Evolutionary conservation across 2,888 invertebrate genomes (phyloP).

Genomic region (Agrotis clavis): DNA sequence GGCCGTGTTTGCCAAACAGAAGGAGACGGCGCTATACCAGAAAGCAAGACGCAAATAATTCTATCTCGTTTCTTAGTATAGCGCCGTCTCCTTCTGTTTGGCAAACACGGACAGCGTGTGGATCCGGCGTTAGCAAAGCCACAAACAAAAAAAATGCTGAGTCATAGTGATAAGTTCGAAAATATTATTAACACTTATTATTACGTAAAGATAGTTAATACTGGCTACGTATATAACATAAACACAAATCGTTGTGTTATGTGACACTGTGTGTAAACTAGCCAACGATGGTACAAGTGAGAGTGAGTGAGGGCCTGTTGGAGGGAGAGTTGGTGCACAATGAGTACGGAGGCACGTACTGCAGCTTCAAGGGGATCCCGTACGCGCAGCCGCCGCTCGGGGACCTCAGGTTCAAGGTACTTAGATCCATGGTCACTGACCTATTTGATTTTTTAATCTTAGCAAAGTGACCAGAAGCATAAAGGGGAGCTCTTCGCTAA

Average conservation of each 20-base stretch:
- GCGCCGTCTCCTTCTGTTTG: too few relatives aligned
- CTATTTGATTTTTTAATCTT: too few relatives aligned
- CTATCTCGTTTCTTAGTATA: too few relatives aligned
- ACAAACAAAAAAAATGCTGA: background rate
- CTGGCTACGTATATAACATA: background rate
- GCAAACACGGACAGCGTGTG: too few relatives aligned
- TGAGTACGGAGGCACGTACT: slow-evolving; percentile 66
- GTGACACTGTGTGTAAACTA: background rate
- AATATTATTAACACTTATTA: background rate
- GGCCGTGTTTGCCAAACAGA: too few relatives aligned
- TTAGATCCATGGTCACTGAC: background rate
- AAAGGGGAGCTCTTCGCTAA: too few relatives aligned
- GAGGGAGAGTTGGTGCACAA: slow-evolving; percentile 69
- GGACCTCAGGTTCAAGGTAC: slow-evolving; percentile 87
- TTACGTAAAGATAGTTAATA: background rate
- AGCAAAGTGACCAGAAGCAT: too few relatives aligned
- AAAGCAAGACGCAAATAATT: too few relatives aligned
- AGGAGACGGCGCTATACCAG: too few relatives aligned
- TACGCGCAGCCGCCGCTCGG: slow-evolving; percentile 87
- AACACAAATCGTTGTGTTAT: background rate
- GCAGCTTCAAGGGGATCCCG: slow-evolving; percentile 84
- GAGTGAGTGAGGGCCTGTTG: slow-evolving; percentile 72
- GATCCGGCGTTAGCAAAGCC: too few relatives aligned
- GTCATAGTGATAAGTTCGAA: background rate
- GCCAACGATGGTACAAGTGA: slow-evolving; percentile 57